Conservation (phyloP, 2,888 invertebrate species). For the Lypha dubia region DNA sequence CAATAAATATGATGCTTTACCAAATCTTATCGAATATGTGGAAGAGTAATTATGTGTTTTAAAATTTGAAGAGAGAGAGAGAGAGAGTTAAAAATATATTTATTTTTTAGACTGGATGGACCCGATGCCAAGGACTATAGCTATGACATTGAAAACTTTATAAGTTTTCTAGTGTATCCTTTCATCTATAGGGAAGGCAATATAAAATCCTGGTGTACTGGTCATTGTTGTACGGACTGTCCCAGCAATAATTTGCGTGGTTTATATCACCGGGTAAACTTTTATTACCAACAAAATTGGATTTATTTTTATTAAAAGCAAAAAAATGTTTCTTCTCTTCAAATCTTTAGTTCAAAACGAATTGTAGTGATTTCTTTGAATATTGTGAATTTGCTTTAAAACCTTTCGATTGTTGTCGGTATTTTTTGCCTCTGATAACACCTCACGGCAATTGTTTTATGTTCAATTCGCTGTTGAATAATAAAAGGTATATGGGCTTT, state of each 20-base stretch:
- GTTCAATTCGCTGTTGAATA: slow-evolving; percentile 86
- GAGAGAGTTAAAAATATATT: no score
- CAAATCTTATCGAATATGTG: slow-evolving; percentile 74
- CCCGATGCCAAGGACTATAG: slow-evolving; percentile 74
- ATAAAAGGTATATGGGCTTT: slow-evolving; percentile 81
- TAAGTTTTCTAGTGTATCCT: slow-evolving; percentile 79
- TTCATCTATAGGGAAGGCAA: slow-evolving; percentile 79
- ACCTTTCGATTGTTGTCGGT: slow-evolving; percentile 86
- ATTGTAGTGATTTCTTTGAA: slow-evolving; percentile 84
- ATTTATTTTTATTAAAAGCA: background rate
- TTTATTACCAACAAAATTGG: background rate
- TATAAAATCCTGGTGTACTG: slow-evolving; percentile 76
- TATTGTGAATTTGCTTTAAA: slow-evolving; percentile 85
- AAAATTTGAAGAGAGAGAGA: no score
- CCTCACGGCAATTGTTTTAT: slow-evolving; percentile 86
- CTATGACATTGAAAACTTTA: slow-evolving; percentile 80
- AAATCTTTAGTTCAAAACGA: slow-evolving; percentile 74
- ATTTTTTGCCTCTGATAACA: slow-evolving; percentile 86
- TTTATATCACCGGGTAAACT: slow-evolving; percentile 75
- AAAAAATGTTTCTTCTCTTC: background rate
- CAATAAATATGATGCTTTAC: slow-evolving; percentile 71
- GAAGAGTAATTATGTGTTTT: slow-evolving; percentile 35
- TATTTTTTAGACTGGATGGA: slow-evolving; percentile 24
- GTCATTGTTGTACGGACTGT: slow-evolving; percentile 78
- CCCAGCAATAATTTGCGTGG: slow-evolving; percentile 77